Evolutionary conservation across 2,113 vertebrate species (phyloP).

Genomic region (Platichthys stellatus): DNA sequence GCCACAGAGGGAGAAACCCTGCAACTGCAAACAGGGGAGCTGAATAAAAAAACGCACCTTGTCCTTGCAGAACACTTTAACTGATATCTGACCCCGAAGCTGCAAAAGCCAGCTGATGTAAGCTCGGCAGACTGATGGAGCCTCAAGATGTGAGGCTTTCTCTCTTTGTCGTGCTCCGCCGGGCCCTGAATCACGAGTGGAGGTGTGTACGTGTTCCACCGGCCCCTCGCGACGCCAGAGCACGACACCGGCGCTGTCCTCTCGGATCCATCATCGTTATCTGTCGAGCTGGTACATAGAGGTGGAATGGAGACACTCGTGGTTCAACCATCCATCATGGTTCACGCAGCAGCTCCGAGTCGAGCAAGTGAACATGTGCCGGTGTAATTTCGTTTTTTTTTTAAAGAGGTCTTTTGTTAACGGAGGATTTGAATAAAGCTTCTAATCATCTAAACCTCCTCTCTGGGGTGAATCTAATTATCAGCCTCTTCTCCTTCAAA

Average conservation of each 20-base stretch:
- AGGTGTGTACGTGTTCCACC: conserved; percentile 20
- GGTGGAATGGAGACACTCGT: conserved; percentile 29
- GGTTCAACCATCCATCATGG: conserved; percentile 53
- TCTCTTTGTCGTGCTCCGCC: conserved; percentile 25
- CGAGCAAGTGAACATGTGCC: background rate
- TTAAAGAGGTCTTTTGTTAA: background rate
- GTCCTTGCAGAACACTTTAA: conserved; percentile 17
- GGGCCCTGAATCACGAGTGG: conserved; percentile 17
- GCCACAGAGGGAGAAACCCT: conserved; percentile 26
- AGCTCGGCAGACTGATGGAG: conserved; percentile 19
- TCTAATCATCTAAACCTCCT: conserved; percentile 18
- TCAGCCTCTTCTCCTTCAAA: conserved; percentile 22
- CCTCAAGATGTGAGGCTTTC: conserved; percentile 16
- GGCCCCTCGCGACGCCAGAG: conserved; percentile 40
- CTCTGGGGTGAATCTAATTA: conserved; percentile 37
- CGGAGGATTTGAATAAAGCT: conserved; percentile 20
- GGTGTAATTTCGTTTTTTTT: conserved; percentile 6
- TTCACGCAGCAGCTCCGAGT: conserved; percentile 27
- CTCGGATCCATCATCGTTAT: conserved; percentile 59
- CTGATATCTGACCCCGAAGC: conserved; percentile 10
- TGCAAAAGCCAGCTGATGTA: conserved; percentile 6
- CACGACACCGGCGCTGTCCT: conserved; percentile 41
- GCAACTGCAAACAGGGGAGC: conserved; percentile 8
- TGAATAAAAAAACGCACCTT: conserved; percentile 20
- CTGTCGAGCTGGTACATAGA: conserved; percentile 43